Evolutionary conservation across 2,888 invertebrate species (phyloP), one percentile per base, ranked within the genome.

Genomic region (Leptopilina myrica): DNA sequence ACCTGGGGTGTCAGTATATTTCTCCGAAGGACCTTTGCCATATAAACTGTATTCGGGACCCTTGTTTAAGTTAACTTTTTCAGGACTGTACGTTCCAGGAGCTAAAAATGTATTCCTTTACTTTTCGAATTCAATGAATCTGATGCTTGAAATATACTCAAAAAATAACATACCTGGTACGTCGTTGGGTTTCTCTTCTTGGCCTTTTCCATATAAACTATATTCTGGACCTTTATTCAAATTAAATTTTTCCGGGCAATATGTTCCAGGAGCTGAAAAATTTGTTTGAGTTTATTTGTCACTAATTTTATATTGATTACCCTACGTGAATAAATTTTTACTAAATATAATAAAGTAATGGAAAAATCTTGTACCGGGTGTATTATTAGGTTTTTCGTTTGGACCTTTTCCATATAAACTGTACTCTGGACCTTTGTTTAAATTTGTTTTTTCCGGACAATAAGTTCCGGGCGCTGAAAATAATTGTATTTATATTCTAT

Each of bases 141-240:
- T 79, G 0, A 7, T 43, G 5, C 7, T 43, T 43, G 43, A 43
- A 76, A 75, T n/a, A 26, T 14, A n/a, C 56, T 11, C 69, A 56
- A 12, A 12, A 33, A 20, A 53, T 53, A 11, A 80, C 76, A 78
- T 86, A 87, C 94, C 95, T 88, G 95, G 95, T 14, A 93, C 93
- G 73, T 93, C 92, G 73, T 89, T 92, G 5, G 93, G 92, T 83
- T 93, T 93, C 78, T 93, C 93, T 6, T 14, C 6, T 26, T 93
- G 92, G 53, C 92, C 91, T 88, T 93, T 94, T 12, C 92, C 91
- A 67, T 94, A 93, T 85, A 95, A 94, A 53, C 93, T 93, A 87
- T 94, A 95, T 64, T 93, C 91, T 9, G 95, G 95, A 3, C 94
- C 92, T 81, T 92, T 92, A 84, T 94, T 94, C n/a, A 92, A 88